These are phyloP conservation scores for Arctia plantaginis DNA, from an alignment of 2,888 invertebrate genomes.

Conservation along the genomic window DNA sequence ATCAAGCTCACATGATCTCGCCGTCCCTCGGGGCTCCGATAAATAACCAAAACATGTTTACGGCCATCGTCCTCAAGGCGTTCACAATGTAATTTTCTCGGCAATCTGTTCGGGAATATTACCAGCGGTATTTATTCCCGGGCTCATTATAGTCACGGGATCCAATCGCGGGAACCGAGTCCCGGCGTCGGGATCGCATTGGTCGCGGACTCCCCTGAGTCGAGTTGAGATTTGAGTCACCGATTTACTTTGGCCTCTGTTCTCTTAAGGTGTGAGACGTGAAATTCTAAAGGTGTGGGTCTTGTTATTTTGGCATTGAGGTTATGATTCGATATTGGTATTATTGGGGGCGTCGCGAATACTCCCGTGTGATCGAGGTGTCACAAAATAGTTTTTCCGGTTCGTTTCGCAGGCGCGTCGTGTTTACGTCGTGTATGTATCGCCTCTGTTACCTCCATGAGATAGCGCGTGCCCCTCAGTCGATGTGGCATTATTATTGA, in stretches of 20 bases:
- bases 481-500: conserved; percentile 22
- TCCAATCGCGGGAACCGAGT: conserved; percentile 69
- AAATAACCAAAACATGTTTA: conserved; percentile 66
- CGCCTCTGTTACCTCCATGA: conserved; percentile 7
- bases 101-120: conserved; percentile 71
- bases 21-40: conserved; percentile 25
- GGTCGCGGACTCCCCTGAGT: conserved; percentile 71
- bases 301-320: conserved; percentile 37
- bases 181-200: conserved; percentile 66
- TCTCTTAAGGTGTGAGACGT: not conserved
- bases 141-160: conserved; percentile 72
- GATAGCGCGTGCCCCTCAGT: conserved; percentile 12
- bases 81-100: conserved; percentile 66
- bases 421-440: conserved; percentile 47
- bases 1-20: conserved; percentile 30
- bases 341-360: conserved; percentile 71
- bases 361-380: conserved; percentile 69
- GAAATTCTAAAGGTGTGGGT: conserved; percentile 1
- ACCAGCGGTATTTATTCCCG: conserved; percentile 75
- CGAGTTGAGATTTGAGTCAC: conserved; percentile 62
- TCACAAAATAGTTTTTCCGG: conserved; percentile 75
- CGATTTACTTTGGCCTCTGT: conserved; percentile 52
- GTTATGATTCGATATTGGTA: conserved; percentile 75
- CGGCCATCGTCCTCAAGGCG: conserved; percentile 50
- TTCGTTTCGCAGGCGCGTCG: conserved; percentile 63